These are phyloP conservation scores for Cerastoderma edule DNA, from an alignment of 2,888 invertebrate species.

Conservation along the genomic window DNA sequence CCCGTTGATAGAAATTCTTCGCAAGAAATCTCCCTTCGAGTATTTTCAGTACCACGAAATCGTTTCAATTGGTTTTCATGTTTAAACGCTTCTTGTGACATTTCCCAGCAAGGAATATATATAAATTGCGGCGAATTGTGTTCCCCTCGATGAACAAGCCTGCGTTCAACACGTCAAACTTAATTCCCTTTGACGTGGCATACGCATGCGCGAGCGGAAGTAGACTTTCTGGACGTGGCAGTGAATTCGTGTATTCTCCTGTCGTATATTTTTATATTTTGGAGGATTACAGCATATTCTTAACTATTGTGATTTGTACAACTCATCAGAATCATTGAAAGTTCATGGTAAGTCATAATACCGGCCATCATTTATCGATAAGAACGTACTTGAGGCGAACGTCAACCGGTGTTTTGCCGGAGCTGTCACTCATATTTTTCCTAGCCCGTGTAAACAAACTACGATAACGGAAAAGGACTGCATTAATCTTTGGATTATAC, in stretches of 20 bases:
- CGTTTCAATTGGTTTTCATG: too few relatives aligned
- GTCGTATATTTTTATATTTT: conserved; percentile 38
- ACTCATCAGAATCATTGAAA: neutral
- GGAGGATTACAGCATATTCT: neutral
- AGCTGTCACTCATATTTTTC: conserved; percentile 15
- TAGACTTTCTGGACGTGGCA: conserved; percentile 80
- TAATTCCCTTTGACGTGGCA: conserved; percentile 80
- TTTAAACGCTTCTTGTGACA: too few relatives aligned
- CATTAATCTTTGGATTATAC: too few relatives aligned
- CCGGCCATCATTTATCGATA: neutral
- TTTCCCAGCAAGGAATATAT: too few relatives aligned
- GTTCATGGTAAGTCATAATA: conserved; percentile 22
- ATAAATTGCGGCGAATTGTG: too few relatives aligned
- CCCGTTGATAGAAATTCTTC: too few relatives aligned
- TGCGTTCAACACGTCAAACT: too few relatives aligned
- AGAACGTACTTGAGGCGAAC: neutral
- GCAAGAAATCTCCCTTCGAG: too few relatives aligned
- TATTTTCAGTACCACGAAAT: too few relatives aligned
- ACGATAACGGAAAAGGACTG: too few relatives aligned
- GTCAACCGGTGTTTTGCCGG: conserved; percentile 23
- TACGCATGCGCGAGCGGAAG: conserved; percentile 75
- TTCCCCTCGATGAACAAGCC: too few relatives aligned
- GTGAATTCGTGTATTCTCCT: conserved; percentile 61
- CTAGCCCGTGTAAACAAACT: neutral
- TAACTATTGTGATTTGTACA: neutral